A percentile compares a stretch with the other conserved stretches of the same genome.
Conservation (phyloP, 2,797 vertebrate genomes). For the Malurus leucopterus region DNA sequence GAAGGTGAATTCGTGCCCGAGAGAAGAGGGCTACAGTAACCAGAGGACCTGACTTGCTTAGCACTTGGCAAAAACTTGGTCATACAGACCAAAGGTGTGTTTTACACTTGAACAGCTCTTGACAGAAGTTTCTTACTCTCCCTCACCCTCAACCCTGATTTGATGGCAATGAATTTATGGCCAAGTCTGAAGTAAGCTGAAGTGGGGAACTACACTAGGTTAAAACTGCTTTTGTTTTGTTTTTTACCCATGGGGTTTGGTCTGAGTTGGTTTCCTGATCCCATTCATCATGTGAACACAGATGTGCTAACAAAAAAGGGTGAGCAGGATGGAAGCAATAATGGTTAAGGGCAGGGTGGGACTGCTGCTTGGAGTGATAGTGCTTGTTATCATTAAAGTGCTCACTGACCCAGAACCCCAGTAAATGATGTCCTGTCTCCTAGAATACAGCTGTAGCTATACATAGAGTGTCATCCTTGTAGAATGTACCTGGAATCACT, state of each 20-base stretch:
- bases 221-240: not conserved
- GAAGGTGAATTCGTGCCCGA: not conserved
- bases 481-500: not conserved
- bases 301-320: not conserved
- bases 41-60: not conserved
- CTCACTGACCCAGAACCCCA: not conserved
- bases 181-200: not conserved
- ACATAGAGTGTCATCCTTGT: not conserved
- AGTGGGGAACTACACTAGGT: not conserved
- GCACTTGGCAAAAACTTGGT: not conserved
- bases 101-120: not conserved
- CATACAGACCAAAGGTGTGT: not conserved
- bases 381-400: fast-evolving
- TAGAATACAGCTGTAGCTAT: not conserved
- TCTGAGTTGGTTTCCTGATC: not conserved
- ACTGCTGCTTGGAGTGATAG: not conserved
- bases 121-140: not conserved
- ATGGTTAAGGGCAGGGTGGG: not conserved
- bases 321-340: not conserved
- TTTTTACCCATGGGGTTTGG: not conserved
- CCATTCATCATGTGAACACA: not conserved
- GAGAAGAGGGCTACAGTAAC: not conserved
- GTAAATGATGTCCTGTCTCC: not conserved
- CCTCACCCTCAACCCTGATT: not conserved
- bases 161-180: fast-evolving